Conservation (phyloP, 2,888 invertebrate species). For the Chymomyza amoena region DNA sequence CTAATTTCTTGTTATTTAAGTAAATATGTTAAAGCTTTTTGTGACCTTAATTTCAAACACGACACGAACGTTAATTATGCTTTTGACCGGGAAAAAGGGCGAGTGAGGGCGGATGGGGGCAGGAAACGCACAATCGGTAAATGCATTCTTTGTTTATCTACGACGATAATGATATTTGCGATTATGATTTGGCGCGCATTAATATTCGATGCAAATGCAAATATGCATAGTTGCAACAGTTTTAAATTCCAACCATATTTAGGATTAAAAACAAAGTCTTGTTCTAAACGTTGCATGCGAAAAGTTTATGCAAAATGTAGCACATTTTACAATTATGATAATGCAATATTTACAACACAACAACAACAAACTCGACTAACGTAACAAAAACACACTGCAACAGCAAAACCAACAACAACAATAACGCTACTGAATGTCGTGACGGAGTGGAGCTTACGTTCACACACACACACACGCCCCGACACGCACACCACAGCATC, state of each 20-base stretch:
- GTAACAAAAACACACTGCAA: not conserved
- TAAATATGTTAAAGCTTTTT: slow-evolving; percentile 26
- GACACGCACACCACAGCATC: slow-evolving; percentile 13
- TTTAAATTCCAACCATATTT: not conserved
- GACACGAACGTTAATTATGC: slow-evolving; percentile 39
- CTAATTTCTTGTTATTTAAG: not conserved
- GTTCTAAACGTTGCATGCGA: too few relatives aligned
- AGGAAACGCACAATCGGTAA: not conserved
- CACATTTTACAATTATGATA: not conserved
- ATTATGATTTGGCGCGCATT: not conserved
- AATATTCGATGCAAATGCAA: not conserved
- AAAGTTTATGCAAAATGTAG: not conserved
- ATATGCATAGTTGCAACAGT: not conserved
- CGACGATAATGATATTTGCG: slow-evolving; percentile 15
- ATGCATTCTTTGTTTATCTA: not conserved
- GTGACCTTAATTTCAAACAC: slow-evolving; percentile 53
- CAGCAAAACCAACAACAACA: not conserved
- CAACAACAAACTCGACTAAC: not conserved
- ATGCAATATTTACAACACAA: not conserved
- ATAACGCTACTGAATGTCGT: not conserved
- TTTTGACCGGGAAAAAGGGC: too few relatives aligned
- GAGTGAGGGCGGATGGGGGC: too few relatives aligned
- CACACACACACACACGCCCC: slow-evolving; percentile 5
- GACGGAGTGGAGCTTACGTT: slow-evolving; percentile 8
- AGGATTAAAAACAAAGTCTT: too few relatives aligned